Evolutionary conservation across 2,888 invertebrate genomes (phyloP), one percentile per base, ranked within the genome.

Genomic region (Cephonodes hylas): DNA sequence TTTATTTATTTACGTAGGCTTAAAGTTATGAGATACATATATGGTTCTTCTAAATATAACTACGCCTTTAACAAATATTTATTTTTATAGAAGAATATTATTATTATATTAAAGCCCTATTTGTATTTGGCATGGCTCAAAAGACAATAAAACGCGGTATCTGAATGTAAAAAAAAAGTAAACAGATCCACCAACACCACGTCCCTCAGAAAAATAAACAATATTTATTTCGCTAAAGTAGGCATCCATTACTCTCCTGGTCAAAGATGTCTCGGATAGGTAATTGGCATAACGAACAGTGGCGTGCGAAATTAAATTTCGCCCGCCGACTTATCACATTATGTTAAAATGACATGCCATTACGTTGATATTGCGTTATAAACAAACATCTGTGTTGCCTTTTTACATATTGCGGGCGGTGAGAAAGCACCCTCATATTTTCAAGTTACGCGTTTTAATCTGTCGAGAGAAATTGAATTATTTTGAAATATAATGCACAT

Each of bases 241-340:
- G n/a, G 38, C 34, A n/a, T 38, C 46, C 23, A 48, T 48, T 48
- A 59, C 15, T 31, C 10, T 20, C 34, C 5, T n/a, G 23, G 22
- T 38, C 59, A 48, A 23, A 38, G 60, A 62, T 53, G 53, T 25
- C 59, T 61, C 53, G 45, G 20, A 59, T 22, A 20, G 38, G 44
- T 65, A 66, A 67, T 64, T 63, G 64, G 48, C 27, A 44, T 61
- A 65, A 64, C 62, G 63, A 65, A 59, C 18, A 34, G 34, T 63
- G 65, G 59, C 60, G 59, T 63, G 66, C 65, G 63, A 65, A 70
- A 66, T 67, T 62, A 66, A 64, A 66, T 65, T 66, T 63, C 61
- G 60, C 59, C 38, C 60, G 61, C 58, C 60, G 60, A 64, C 63
- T 64, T 65, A 63, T 66, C 65, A 62, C 58, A 65, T 64, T 68